Evolutionary conservation across 2,888 invertebrate genomes (phyloP).

Genomic region (Volucella inanis): DNA sequence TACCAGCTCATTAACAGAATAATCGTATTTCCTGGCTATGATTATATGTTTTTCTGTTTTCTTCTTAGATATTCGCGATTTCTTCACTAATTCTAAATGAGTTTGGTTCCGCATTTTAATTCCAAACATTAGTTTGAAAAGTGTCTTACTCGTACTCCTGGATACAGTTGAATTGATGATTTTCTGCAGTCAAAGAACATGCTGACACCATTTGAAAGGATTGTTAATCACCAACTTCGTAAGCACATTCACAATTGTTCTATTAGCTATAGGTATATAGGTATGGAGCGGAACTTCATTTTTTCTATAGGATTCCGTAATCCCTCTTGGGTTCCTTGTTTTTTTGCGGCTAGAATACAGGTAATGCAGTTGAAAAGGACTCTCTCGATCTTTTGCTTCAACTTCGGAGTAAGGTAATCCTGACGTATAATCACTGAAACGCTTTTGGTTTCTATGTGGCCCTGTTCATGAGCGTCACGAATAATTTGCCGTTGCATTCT

Average conservation of each 20-base stretch:
- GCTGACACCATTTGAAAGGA: constrained; percentile 11
- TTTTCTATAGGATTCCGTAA: not conserved
- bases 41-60: constrained; percentile 13
- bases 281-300: not conserved
- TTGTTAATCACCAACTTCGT: constrained; percentile 12
- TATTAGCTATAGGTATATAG: constrained; percentile 3
- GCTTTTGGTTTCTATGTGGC: not conserved
- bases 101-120: not conserved
- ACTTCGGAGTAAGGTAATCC: not conserved
- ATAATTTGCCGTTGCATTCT: not conserved
- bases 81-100: constrained; percentile 8
- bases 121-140: constrained; percentile 15
- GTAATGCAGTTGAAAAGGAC: constrained; percentile 4
- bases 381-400: not conserved
- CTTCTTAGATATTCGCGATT: not conserved
- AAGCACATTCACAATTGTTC: constrained; percentile 15
- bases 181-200: not conserved
- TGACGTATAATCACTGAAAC: not conserved
- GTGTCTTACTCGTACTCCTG: constrained; percentile 9
- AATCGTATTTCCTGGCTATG: too few relatives aligned
- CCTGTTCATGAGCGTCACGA: not conserved
- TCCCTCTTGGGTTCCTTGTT: not conserved
- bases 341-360: constrained; percentile 15
- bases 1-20: too few relatives aligned
- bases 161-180: constrained; percentile 19